These are phyloP conservation scores for Planococcus citri DNA, from an alignment of 1,140 invertebrate species.

Conservation along the genomic window DNA sequence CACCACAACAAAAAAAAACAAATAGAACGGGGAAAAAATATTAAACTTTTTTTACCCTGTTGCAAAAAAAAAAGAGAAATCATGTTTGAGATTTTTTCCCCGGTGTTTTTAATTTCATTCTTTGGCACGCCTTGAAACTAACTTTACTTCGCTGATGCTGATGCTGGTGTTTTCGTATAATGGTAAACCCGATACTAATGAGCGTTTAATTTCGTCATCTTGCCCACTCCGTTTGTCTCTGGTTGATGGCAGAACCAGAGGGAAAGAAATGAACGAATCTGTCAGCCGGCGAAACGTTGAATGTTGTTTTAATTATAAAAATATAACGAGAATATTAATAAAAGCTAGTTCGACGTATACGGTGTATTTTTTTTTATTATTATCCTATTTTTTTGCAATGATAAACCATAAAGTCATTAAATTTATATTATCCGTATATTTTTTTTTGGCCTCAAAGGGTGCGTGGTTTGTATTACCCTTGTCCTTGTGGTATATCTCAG, in stretches of 20 bases:
- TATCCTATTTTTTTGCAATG: background rate
- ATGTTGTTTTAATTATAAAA: slow-evolving; percentile 4
- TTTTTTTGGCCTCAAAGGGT: too few species aligned
- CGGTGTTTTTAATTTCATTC: background rate
- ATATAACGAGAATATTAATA: background rate
- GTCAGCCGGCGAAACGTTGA: background rate
- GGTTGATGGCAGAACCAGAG: too few species aligned
- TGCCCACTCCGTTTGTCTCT: background rate
- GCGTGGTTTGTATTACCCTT: too few species aligned
- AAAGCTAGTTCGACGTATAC: too few species aligned
- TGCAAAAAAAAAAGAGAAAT: too few species aligned
- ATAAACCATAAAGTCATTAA: background rate
- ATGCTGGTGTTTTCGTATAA: slow-evolving; percentile 7
- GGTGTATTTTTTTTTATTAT: background rate
- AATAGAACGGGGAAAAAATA: too few species aligned
- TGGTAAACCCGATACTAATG: background rate
- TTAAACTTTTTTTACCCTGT: too few species aligned
- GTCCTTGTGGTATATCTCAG: too few species aligned
- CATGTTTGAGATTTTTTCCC: too few species aligned
- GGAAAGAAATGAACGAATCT: background rate
- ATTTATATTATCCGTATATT: background rate
- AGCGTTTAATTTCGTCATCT: background rate
- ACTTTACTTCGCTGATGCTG: background rate
- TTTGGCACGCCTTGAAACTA: background rate
- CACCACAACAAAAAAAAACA: too few species aligned